These are phyloP conservation scores for Pachycephus smyrnensis DNA, from an alignment of 2,888 invertebrate species.

Conservation along the genomic window DNA sequence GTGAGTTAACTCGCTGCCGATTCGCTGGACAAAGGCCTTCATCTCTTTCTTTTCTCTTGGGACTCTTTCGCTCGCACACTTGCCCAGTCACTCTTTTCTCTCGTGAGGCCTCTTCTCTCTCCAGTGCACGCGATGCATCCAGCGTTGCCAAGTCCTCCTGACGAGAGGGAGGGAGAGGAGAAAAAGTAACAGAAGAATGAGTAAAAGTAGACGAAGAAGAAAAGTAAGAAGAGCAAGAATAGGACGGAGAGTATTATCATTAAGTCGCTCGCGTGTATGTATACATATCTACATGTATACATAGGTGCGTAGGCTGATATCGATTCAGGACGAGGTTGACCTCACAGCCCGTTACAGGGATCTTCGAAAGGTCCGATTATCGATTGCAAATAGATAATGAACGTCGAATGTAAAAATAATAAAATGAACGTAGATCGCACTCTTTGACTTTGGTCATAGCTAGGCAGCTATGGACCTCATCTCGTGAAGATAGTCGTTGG, in stretches of 20 bases:
- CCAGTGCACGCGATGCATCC: conserved; percentile 24
- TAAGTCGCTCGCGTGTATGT: conserved; percentile 26
- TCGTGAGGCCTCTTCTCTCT: conserved; percentile 20
- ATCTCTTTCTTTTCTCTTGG: conserved; percentile 5
- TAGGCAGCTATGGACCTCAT: too few relatives aligned
- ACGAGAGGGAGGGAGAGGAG: neutral
- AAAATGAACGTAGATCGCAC: too few relatives aligned
- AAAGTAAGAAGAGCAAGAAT: neutral
- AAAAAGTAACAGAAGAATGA: neutral
- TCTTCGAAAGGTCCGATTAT: too few relatives aligned
- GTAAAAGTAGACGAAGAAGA: neutral
- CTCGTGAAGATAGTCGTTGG: too few relatives aligned
- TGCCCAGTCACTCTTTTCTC: conserved; percentile 7
- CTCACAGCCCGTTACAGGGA: too few relatives aligned
- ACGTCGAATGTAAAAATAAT: too few relatives aligned
- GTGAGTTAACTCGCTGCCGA: conserved; percentile 8
- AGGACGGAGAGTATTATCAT: conserved; percentile 36
- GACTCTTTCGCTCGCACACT: neutral
- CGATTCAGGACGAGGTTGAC: too few relatives aligned
- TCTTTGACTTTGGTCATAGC: too few relatives aligned
- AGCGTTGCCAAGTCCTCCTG: conserved; percentile 41
- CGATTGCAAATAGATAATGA: too few relatives aligned
- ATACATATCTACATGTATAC: too few relatives aligned
- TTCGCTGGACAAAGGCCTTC: conserved; percentile 14
- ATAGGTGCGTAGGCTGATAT: too few relatives aligned